Evolutionary conservation across 2,113 vertebrate genomes (phyloP).

Genomic region (Phyllostomus discolor): DNA sequence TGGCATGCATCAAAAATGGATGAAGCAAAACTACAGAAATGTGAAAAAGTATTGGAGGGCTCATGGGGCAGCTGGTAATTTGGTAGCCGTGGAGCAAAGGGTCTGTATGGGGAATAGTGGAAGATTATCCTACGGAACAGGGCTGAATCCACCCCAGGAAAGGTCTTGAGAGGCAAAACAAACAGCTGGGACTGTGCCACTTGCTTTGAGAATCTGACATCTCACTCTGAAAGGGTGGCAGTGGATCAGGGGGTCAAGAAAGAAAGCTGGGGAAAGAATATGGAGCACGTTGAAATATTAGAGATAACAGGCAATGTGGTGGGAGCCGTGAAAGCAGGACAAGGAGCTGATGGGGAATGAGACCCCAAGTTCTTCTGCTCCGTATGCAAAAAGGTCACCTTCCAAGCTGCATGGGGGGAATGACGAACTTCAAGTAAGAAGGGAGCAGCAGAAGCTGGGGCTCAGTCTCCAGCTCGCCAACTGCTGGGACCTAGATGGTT

Average conservation of each 20-base stretch:
- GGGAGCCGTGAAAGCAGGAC: neutral
- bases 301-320: neutral
- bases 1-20: neutral
- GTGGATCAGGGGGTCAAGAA: neutral
- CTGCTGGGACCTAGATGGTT: neutral
- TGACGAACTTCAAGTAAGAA: fast-evolving
- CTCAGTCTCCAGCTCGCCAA: fast-evolving
- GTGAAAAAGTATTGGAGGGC: neutral
- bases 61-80: neutral
- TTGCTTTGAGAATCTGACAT: neutral
- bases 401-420: neutral
- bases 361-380: fast-evolving
- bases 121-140: neutral
- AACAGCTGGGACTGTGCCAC: neutral
- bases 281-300: neutral
- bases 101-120: too few species aligned
- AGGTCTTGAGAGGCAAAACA: neutral
- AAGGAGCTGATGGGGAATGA: neutral
- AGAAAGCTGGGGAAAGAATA: neutral
- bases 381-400: neutral
- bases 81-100: neutral
- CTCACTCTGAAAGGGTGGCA: neutral
- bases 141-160: neutral
- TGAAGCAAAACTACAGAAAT: neutral
- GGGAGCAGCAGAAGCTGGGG: neutral